These are phyloP conservation scores for Etia nguti DNA, from an alignment of 2,113 vertebrate species.

Conservation along the genomic window DNA sequence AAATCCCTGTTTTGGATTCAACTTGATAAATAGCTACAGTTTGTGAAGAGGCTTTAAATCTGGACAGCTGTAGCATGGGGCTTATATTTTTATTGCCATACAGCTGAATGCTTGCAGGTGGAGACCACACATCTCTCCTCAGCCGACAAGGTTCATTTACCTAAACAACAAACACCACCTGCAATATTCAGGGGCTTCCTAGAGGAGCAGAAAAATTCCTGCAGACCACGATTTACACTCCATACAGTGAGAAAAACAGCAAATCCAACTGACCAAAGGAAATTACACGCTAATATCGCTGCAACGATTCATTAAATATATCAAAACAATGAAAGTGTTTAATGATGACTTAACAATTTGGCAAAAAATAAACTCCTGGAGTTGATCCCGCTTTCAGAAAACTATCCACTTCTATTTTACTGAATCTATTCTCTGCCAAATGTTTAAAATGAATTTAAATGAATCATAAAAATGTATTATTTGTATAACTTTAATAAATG, in stretches of 20 bases:
- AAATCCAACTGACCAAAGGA: neutral
- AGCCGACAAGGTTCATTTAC: neutral
- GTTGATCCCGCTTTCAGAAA: neutral
- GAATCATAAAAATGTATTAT: neutral
- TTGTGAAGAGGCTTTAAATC: neutral
- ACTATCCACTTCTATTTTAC: neutral
- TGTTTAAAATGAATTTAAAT: neutral
- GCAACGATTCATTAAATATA: neutral
- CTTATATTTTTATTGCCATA: conserved; percentile 1
- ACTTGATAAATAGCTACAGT: neutral
- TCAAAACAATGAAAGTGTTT: neutral
- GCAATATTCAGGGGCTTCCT: neutral
- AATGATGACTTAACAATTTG: neutral
- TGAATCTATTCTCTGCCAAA: neutral
- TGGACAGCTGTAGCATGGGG: neutral
- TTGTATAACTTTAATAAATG: neutral
- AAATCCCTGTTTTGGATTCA: neutral
- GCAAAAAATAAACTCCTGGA: neutral
- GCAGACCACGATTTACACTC: neutral
- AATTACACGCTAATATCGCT: neutral
- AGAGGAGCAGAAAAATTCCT: neutral
- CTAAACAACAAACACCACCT: conserved; percentile 29
- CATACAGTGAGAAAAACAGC: neutral
- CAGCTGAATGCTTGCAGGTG: conserved; percentile 11
- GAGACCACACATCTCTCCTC: neutral